These are phyloP conservation scores for Osmerus mordax DNA, from an alignment of 2,113 vertebrate species.

Conservation along the genomic window DNA sequence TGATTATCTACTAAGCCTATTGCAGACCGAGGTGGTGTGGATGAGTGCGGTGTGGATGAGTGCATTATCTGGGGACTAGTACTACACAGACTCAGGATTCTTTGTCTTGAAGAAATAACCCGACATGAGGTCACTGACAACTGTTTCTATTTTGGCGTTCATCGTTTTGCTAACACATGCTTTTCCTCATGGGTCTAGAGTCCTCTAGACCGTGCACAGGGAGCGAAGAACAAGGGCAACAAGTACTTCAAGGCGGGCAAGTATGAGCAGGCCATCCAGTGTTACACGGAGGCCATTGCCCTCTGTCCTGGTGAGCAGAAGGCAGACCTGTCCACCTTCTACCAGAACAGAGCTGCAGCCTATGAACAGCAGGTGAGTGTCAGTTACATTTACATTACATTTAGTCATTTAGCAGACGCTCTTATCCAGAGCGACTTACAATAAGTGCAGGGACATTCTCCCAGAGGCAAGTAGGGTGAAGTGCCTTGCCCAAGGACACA, in stretches of 20 bases:
- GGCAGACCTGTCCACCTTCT: slow-evolving; percentile 92
- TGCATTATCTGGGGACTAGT: neutral
- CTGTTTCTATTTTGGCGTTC: too few species aligned
- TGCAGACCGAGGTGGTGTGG: neutral
- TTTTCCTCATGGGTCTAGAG: slow-evolving; percentile 70
- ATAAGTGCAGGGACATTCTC: too few species aligned
- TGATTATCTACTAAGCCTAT: slow-evolving; percentile 12
- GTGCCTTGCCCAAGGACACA: too few species aligned
- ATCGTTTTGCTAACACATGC: neutral
- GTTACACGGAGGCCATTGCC: slow-evolving; percentile 94
- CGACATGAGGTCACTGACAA: too few species aligned
- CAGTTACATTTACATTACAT: too few species aligned
- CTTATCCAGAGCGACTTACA: too few species aligned
- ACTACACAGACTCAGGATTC: too few species aligned
- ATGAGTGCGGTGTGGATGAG: neutral
- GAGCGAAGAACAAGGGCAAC: slow-evolving; percentile 97
- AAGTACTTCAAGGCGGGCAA: slow-evolving; percentile 97
- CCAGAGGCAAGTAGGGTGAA: too few species aligned
- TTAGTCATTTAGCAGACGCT: neutral
- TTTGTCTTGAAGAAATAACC: too few species aligned
- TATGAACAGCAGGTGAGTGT: slow-evolving; percentile 89
- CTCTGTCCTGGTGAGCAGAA: slow-evolving; percentile 91
- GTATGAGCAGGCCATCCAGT: slow-evolving; percentile 95
- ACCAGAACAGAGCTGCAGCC: slow-evolving; percentile 97
- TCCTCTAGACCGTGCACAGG: slow-evolving; percentile 90